Base-by-base conservation (phyloP, 2,113 vertebrate species). In the Quiscalus mexicanus region DNA sequence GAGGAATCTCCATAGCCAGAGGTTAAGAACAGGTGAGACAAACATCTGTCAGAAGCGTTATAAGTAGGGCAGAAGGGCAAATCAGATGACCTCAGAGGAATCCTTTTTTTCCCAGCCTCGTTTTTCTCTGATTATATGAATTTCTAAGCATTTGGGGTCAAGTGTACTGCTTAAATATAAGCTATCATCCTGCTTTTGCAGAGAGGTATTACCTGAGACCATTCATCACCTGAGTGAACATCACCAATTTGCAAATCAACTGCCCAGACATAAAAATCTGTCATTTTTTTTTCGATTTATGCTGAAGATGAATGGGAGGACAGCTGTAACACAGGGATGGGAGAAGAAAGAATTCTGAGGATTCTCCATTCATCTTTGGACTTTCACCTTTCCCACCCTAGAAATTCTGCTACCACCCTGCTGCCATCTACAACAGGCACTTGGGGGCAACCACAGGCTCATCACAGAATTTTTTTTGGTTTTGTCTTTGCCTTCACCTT, bases 11-110 rank as follows among this genome's bases (percentile, higher is more conserved):
- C 44, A 10, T 6, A 1, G 21, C 64, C 52, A 44, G 89, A 93
- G 95, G 95, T 96, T 95, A 95, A 95, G 94, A 95, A 63, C 60
- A 97, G 93, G 93, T 97, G 93, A 97, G 89, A 89, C 83, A 93
- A 95, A 97, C 89, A 95, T 92, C 94, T 95, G 95, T 90, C 95
- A 95, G 88, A 45, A 80, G 63, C 28, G 50, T 86, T 90, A 22
- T 65, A 96, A 96, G 68, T 70, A 95, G 80, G 68, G 83, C 90
- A 95, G 80, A 86, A 96, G 91, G 80, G 95, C 73, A 89, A 84
- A 95, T 92, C 89, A 95, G 95, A 95, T 95, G 95, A 97, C 94
- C 94, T 93, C 41, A 22, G 70, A 92, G 92, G 84, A 71, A 68
- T 83, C 14, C 39, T 50, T 82, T 80, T 60, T 60, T 25, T 16